These are phyloP conservation scores for Cotesia congregata DNA, from an alignment of 2,888 invertebrate species.

Conservation along the genomic window DNA sequence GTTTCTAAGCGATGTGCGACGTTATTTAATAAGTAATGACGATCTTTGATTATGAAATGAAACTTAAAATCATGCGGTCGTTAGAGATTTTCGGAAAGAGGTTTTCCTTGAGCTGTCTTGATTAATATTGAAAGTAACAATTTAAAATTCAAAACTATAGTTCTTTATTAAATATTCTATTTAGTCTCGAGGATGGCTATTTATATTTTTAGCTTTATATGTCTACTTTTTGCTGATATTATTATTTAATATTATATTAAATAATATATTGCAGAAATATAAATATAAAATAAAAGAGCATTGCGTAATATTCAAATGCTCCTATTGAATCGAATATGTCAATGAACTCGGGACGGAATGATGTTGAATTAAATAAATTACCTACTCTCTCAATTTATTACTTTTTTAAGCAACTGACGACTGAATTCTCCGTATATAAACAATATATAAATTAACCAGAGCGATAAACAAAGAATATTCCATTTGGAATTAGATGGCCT, in stretches of 20 bases:
- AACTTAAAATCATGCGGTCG: slow-evolving; percentile 16
- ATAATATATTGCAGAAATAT: not conserved
- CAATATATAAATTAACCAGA: not conserved
- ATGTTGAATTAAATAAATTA: not conserved
- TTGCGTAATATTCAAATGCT: not conserved
- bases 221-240: not conserved
- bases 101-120: slow-evolving; percentile 15
- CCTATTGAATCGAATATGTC: not conserved
- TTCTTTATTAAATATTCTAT: not conserved
- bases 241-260: not conserved
- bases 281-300: not conserved
- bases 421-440: not conserved
- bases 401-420: not conserved
- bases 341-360: not conserved
- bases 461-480: not conserved
- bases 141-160: not conserved
- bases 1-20: too few relatives aligned
- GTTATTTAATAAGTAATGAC: too few relatives aligned
- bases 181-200: not conserved
- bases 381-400: not conserved
- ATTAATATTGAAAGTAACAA: not conserved
- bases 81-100: slow-evolving; percentile 16
- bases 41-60: not conserved
- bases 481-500: not conserved
- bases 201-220: not conserved